Conservation (phyloP, 2,113 vertebrate genomes). For the Etheostoma spectabile region DNA sequence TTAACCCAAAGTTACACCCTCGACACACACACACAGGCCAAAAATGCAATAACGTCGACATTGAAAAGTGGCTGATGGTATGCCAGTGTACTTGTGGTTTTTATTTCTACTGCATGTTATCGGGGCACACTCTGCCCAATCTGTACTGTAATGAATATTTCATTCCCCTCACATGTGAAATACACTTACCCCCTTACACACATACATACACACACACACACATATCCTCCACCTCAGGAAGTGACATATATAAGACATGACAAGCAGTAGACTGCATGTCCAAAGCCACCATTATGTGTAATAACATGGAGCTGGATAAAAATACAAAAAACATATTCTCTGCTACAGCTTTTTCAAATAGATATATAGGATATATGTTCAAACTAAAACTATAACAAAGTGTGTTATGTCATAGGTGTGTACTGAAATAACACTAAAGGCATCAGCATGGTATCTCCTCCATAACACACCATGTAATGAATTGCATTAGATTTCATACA, state of each 20-base stretch:
- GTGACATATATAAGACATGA: slow-evolving; percentile 49
- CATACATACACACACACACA: neutral
- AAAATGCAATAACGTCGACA: too few species aligned
- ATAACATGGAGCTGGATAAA: neutral
- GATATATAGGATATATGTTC: neutral
- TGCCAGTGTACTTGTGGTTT: neutral
- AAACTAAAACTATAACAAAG: neutral
- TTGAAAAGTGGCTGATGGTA: too few species aligned
- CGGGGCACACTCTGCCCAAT: slow-evolving; percentile 26
- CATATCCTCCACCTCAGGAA: slow-evolving; percentile 42
- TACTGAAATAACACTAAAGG: neutral
- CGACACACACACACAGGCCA: too few species aligned
- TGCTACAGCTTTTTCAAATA: neutral
- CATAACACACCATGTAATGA: neutral
- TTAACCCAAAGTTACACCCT: too few species aligned
- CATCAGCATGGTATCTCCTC: neutral
- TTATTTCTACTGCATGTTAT: slow-evolving; percentile 32
- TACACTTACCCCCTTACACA: slow-evolving; percentile 1
- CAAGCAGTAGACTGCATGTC: slow-evolving; percentile 22
- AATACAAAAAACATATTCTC: neutral
- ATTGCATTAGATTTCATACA: neutral
- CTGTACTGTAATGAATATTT: slow-evolving; percentile 66
- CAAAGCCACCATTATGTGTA: neutral
- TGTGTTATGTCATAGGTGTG: neutral
- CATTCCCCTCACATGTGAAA: slow-evolving; percentile 46